Evolutionary conservation across 2,797 vertebrate genomes (phyloP).

Genomic region (Hypotaenidia okinawae): DNA sequence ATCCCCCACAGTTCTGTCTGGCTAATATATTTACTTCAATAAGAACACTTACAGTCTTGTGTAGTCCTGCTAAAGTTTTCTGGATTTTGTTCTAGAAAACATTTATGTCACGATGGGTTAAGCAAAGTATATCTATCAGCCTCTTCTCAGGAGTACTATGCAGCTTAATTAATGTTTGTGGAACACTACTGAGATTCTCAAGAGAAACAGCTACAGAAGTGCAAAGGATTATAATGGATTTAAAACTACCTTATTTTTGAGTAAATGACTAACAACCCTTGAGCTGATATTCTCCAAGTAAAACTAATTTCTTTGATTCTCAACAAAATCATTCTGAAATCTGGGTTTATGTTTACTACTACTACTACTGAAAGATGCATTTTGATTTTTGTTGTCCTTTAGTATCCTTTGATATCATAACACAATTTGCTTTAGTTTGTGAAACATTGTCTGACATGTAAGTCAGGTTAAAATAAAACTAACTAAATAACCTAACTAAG

Average conservation of each 20-base stretch:
- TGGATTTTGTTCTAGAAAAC: background rate
- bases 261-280: conserved; percentile 15
- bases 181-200: conserved; percentile 30
- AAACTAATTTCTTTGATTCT: background rate
- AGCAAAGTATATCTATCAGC: conserved; percentile 1
- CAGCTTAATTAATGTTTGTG: conserved; percentile 59
- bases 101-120: background rate
- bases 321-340: background rate
- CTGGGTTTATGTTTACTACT: background rate
- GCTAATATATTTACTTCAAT: background rate
- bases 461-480: background rate
- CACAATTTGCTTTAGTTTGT: background rate
- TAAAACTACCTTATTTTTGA: conserved; percentile 15
- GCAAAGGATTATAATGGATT: conserved; percentile 49
- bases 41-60: background rate
- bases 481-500: background rate
- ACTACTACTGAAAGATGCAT: background rate
- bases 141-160: conserved; percentile 55
- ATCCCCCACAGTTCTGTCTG: background rate
- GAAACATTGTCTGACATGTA: background rate
- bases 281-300: background rate
- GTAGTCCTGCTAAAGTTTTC: background rate
- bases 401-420: background rate
- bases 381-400: background rate
- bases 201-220: conserved; percentile 42